phyloP scores from a whole-genome alignment of 1,140 invertebrate genomes.

The Palaemon carinicauda region DNA sequence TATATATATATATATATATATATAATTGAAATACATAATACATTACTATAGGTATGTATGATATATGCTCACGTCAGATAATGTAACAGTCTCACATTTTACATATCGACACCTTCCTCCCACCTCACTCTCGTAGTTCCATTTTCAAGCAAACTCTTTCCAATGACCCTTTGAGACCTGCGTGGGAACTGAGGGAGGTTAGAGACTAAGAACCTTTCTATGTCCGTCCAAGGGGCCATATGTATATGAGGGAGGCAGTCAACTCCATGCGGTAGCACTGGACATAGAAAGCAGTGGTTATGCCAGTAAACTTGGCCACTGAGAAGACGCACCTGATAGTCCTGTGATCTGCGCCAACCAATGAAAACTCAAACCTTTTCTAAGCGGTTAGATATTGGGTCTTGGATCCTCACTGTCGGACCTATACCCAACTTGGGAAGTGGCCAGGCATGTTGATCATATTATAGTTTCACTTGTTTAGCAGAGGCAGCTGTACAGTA shows the following conservation, averaged over 20 bases:
- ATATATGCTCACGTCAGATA: no score
- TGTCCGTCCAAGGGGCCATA: background rate
- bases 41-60: no score
- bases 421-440: conserved; percentile 15
- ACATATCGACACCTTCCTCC: conserved; percentile 7
- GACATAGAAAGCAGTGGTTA: background rate
- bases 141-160: background rate
- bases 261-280: background rate
- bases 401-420: background rate
- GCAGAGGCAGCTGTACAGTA: no score
- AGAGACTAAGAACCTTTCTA: no score
- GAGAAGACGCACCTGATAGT: no score
- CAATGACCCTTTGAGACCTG: no score
- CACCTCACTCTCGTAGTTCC: background rate
- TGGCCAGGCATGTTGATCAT: no score
- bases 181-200: no score
- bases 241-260: background rate
- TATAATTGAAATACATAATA: no score
- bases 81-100: no score
- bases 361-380: background rate
- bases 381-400: background rate
- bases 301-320: background rate
- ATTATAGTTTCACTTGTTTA: no score
- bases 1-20: no score
- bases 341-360: background rate